phyloP scores from a whole-genome alignment of 2,888 invertebrate species.

The Ophioninae sp. region DNA sequence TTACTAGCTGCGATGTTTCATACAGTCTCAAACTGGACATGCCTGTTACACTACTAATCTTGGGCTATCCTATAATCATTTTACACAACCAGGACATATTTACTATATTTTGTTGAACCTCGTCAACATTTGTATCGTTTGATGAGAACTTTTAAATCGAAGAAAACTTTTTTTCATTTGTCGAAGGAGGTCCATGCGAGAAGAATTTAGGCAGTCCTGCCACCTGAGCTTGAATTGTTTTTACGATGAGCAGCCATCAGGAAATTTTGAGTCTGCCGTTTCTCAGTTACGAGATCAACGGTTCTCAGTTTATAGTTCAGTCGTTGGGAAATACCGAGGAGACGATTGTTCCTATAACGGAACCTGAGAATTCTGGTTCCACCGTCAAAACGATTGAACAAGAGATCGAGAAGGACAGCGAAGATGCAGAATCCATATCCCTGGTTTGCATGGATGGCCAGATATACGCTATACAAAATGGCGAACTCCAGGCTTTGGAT shows the following conservation, averaged over 20 bases:
- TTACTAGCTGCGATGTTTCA: neutral
- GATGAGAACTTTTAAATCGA: neutral
- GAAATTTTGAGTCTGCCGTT: conserved; percentile 68
- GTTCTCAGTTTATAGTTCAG: conserved; percentile 73
- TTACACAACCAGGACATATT: neutral
- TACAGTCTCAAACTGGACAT: neutral
- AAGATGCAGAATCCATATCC: conserved; percentile 72
- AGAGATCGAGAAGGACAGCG: conserved; percentile 56
- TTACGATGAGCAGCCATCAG: conserved; percentile 69
- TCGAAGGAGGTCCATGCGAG: neutral
- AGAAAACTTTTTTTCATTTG: conserved; percentile 9
- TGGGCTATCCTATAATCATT: neutral
- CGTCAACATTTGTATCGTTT: neutral
- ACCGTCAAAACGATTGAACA: conserved; percentile 58
- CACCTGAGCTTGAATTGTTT: neutral
- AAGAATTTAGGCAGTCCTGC: neutral
- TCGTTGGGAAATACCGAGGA: conserved; percentile 66
- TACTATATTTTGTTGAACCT: neutral
- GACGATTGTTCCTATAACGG: conserved; percentile 58
- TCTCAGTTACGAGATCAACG: conserved; percentile 75
- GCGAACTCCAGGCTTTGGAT: conserved; percentile 71
- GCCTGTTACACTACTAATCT: neutral
- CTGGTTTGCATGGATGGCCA: conserved; percentile 74
- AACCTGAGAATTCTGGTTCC: conserved; percentile 62
- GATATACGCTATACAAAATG: conserved; percentile 73